These are phyloP conservation scores for Lordiphosa mommai DNA, from an alignment of 1,140 invertebrate genomes.

Conservation along the genomic window DNA sequence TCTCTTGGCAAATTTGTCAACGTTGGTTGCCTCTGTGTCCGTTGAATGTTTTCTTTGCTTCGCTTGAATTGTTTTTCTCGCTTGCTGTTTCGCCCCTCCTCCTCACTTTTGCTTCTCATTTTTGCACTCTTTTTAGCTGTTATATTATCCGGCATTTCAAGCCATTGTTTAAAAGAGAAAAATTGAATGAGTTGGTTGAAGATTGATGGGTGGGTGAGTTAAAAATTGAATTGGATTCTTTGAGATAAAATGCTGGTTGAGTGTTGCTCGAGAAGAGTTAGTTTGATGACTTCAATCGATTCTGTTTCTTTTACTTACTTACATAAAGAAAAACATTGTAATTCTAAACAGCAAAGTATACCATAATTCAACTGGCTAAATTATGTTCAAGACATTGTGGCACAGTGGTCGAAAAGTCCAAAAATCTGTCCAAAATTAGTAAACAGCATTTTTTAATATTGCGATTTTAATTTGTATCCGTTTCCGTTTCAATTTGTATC, in stretches of 20 bases:
- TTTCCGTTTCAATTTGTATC: too few species aligned
- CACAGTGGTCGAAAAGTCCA: too few species aligned
- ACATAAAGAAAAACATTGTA: conserved; percentile 10
- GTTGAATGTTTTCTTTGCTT: neutral
- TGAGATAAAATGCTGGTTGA: conserved; percentile 1
- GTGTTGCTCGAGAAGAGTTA: too few species aligned
- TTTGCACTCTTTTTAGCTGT: conserved; percentile 33
- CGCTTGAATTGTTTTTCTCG: neutral
- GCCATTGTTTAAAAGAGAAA: conserved; percentile 14
- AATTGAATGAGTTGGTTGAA: neutral
- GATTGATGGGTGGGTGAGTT: conserved; percentile 3
- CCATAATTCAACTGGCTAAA: conserved; percentile 51
- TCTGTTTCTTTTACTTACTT: too few species aligned
- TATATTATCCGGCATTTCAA: conserved; percentile 11
- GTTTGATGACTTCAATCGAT: neutral
- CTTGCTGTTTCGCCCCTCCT: neutral
- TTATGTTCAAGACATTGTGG: conserved; percentile 13
- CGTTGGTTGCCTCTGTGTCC: neutral
- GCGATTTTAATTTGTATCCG: too few species aligned
- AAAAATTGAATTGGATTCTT: conserved; percentile 5
- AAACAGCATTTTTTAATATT: too few species aligned
- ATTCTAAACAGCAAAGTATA: conserved; percentile 50
- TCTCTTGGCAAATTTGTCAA: conserved; percentile 26
- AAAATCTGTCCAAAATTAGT: too few species aligned
- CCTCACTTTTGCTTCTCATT: conserved; percentile 33